Percentiles rank a stretch among this genome's conserved stretches.
Evolutionary conservation across 2,888 invertebrate species (phyloP).

Genomic region (Leucoma salicis): DNA sequence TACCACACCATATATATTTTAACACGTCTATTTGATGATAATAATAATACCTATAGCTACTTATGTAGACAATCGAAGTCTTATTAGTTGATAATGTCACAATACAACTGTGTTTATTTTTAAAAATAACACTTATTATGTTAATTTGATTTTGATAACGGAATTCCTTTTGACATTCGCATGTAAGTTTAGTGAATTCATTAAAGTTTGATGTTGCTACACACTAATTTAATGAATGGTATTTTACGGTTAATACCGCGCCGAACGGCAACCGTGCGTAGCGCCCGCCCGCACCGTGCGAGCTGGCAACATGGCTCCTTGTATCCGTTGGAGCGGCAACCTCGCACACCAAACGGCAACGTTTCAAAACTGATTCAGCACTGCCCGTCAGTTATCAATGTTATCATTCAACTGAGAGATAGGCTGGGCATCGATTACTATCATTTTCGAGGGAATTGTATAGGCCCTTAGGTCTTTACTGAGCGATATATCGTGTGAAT

Average conservation of each 20-base stretch:
- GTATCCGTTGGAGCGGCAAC: slow-evolving; percentile 65
- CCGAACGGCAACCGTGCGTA: slow-evolving; percentile 63
- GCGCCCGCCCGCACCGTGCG: slow-evolving; percentile 61
- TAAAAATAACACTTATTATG: background rate
- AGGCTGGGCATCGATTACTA: slow-evolving; percentile 37
- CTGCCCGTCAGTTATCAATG: no score
- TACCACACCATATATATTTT: no score
- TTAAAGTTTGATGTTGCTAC: slow-evolving; percentile 48
- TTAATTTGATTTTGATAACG: background rate
- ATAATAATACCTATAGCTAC: no score
- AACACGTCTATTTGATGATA: no score
- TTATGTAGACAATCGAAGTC: no score
- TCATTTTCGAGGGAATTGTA: slow-evolving; percentile 39
- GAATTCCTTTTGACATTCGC: slow-evolving; percentile 33
- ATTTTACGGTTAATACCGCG: slow-evolving; percentile 59
- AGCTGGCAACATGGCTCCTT: slow-evolving; percentile 72
- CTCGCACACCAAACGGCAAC: slow-evolving; percentile 57
- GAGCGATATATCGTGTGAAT: no score
- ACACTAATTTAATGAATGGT: slow-evolving; percentile 72
- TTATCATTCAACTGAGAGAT: slow-evolving; percentile 54
- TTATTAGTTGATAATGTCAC: no score
- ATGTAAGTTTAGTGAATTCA: slow-evolving; percentile 44
- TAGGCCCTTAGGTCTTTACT: no score
- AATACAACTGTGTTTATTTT: no score
- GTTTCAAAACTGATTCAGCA: slow-evolving; percentile 74